A percentile compares a stretch with the other conserved stretches of the same genome.
phyloP scores from a whole-genome alignment of 2,113 vertebrate species.

The Engystomops pustulosus region DNA sequence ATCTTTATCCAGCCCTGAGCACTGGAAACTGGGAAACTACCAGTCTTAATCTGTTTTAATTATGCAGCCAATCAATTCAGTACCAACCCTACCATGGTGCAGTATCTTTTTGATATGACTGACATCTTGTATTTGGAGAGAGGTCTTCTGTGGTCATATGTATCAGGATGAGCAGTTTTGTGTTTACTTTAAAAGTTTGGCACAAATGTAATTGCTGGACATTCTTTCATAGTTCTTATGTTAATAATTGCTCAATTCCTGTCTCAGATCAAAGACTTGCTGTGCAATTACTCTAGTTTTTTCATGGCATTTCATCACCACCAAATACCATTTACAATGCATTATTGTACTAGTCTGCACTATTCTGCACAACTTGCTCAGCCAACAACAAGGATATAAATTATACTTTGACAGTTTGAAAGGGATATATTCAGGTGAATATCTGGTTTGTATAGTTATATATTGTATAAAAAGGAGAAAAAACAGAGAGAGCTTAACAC shows the following conservation, averaged over 20 bases:
- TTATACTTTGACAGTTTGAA: not conserved
- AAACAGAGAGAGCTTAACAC: too few relatives aligned
- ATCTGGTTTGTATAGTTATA: too few relatives aligned
- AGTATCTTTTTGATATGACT: too few relatives aligned
- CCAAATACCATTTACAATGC: too few relatives aligned
- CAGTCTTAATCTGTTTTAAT: too few relatives aligned
- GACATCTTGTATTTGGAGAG: not conserved
- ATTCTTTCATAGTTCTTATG: not conserved
- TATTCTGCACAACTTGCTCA: not conserved
- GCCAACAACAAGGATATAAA: not conserved
- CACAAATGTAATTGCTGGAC: not conserved
- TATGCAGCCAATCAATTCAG: too few relatives aligned
- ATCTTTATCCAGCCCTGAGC: too few relatives aligned
- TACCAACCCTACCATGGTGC: too few relatives aligned
- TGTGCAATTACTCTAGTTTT: not conserved
- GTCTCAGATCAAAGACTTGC: conserved; percentile 40
- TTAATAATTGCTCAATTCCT: conserved; percentile 17
- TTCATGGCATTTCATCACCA: too few relatives aligned
- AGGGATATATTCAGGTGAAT: not conserved
- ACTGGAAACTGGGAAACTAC: too few relatives aligned
- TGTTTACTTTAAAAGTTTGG: not conserved
- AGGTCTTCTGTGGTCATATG: not conserved
- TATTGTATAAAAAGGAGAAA: too few relatives aligned
- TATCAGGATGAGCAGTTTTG: conserved; percentile 10
- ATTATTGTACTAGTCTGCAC: not conserved